Conservation (phyloP, 1,140 invertebrate species). For the Portunus trituberculatus region DNA sequence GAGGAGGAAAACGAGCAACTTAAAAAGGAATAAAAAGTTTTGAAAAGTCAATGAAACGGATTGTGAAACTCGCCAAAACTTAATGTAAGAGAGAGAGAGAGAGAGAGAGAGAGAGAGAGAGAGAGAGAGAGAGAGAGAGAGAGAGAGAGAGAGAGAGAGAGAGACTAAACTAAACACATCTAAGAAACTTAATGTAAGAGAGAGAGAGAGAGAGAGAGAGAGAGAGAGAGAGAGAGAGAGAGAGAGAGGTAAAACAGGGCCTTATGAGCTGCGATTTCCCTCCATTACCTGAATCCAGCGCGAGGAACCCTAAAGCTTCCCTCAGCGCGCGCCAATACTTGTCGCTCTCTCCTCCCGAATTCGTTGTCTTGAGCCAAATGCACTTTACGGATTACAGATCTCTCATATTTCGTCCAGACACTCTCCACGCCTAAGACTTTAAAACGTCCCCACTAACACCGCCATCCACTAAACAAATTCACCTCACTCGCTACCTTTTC, state of each 20-base stretch:
- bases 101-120: too few relatives aligned
- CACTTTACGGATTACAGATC: conserved; percentile 42
- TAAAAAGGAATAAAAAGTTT: conserved; percentile 7
- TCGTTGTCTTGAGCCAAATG: conserved; percentile 36
- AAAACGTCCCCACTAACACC: too few relatives aligned
- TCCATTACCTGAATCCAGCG: conserved; percentile 15
- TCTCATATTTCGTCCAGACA: not conserved
- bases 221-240: too few relatives aligned
- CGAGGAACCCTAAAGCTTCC: conserved; percentile 21
- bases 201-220: too few relatives aligned
- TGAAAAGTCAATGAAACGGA: not conserved
- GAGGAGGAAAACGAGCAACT: not conserved
- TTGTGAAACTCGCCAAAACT: too few relatives aligned
- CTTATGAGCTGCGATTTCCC: not conserved
- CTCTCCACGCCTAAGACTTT: too few relatives aligned
- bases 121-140: not conserved
- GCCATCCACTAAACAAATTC: too few relatives aligned
- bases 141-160: too few relatives aligned
- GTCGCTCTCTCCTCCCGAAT: not conserved
- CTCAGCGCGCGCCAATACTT: conserved; percentile 27
- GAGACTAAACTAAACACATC: too few relatives aligned
- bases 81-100: too few relatives aligned
- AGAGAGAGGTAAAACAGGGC: not conserved
- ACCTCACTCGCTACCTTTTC: too few relatives aligned
- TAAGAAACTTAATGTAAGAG: too few relatives aligned